phyloP scores from a whole-genome alignment of 2,888 invertebrate genomes.

The Drosophila melanocephala region DNA sequence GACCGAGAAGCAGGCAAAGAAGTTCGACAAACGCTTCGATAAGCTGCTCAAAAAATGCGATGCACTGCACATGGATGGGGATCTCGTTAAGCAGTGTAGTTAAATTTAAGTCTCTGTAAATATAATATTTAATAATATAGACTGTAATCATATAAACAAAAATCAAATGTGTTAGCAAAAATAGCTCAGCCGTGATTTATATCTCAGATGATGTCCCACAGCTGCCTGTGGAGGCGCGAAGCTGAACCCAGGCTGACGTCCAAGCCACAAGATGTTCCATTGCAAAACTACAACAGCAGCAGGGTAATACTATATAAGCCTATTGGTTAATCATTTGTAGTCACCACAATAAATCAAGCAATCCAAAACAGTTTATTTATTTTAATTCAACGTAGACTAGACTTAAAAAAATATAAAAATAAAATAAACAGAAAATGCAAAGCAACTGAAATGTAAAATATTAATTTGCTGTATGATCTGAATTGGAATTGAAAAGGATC shows the following conservation, averaged over 20 bases:
- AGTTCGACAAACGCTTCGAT: constrained; percentile 89
- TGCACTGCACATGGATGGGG: constrained; percentile 88
- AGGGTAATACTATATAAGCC: background rate
- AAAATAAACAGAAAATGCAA: background rate
- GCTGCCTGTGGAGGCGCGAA: background rate
- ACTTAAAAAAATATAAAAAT: background rate
- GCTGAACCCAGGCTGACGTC: background rate
- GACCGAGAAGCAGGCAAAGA: constrained; percentile 86
- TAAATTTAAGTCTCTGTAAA: constrained; percentile 14
- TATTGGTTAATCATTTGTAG: background rate
- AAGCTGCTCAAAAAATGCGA: constrained; percentile 90
- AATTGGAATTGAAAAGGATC: background rate
- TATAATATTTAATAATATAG: background rate
- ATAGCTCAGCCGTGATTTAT: constrained; percentile 4
- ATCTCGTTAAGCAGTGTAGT: constrained; percentile 86
- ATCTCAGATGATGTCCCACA: background rate
- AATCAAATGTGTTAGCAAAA: constrained; percentile 58
- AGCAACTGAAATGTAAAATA: background rate
- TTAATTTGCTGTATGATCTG: background rate
- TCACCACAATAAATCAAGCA: background rate
- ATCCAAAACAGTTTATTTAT: background rate
- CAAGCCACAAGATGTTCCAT: background rate
- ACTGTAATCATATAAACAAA: constrained; percentile 14
- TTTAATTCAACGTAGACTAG: background rate
- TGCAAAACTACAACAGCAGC: background rate